Conservation (phyloP, 2,113 vertebrate species). For the Dromas ardeola region DNA sequence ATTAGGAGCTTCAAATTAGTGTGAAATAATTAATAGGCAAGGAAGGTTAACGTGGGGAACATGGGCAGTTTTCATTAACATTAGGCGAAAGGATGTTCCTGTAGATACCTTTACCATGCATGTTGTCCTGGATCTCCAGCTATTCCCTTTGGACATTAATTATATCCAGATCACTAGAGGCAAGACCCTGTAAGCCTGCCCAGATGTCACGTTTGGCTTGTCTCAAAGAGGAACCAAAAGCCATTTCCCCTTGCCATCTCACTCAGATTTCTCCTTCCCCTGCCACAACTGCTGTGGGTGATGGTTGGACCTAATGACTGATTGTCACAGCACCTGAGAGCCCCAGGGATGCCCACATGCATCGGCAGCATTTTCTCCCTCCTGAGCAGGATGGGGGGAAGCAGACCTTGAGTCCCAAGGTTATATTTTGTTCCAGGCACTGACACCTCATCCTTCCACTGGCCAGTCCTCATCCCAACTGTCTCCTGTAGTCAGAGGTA, state of each 20-base stretch:
- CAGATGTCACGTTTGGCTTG: background rate
- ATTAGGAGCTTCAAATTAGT: constrained; percentile 48
- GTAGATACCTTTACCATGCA: background rate
- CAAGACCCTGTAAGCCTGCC: background rate
- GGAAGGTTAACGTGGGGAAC: background rate
- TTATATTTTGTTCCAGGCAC: background rate
- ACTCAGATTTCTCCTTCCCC: background rate
- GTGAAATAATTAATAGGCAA: constrained; percentile 49
- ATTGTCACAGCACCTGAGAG: background rate
- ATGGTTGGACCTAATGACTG: background rate
- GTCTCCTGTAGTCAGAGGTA: background rate
- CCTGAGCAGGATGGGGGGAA: background rate
- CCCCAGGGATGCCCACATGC: background rate
- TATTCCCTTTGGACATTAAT: background rate
- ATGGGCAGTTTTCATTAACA: background rate
- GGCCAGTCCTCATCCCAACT: background rate
- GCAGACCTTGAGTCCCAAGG: background rate
- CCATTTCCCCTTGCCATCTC: background rate
- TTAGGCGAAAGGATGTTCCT: background rate
- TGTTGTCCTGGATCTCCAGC: background rate
- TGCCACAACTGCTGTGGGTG: background rate
- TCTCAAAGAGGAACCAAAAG: background rate
- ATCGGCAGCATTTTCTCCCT: background rate
- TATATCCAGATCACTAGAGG: background rate
- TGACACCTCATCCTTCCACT: no score